Evolutionary conservation across 2,113 vertebrate genomes (phyloP), one percentile per base, ranked within the genome.

Genomic region (Corydoras maculifer): DNA sequence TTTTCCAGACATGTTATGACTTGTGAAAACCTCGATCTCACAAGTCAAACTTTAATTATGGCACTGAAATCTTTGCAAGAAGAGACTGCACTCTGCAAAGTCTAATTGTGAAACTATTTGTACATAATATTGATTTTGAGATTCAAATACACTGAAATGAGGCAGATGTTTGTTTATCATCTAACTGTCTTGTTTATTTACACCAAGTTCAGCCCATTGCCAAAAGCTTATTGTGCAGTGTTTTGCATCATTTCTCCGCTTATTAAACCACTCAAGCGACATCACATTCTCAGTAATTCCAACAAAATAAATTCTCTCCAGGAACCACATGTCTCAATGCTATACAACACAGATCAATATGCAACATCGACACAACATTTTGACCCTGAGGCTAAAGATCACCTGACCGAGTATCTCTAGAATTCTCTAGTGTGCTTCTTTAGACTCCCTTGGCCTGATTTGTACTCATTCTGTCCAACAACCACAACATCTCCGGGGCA

Each of bases 261-360:
- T 65, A 50, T 50, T 70, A 58, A 18, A 72, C 68, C 49, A 71
- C 48, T 69, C 58, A 65, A 10, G 49, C 30, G 55, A 30, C 65
- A 76, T 29, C 66, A n/a, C 43, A 13, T 4, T 58, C 57, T 69
- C 50, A 50, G 30, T 69, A 69, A 63, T 78, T 65, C 31, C 65
- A 66, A 43, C 35, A 53, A 77, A 76, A 70, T 25, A 13, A 75
- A 73, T 14, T 63, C 43, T 62, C 62, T 32, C 59, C 31, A 77
- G 31, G 64, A 71, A 71, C 64, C 55, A 55, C 48, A 64, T 62
- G 32, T 71, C 35, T 54, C 15, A 67, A 61, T 49, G 31, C 55
- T 65, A 61, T 49, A 66, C 69, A 72, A 61, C 9, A 74, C 55
- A 57, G 63, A 75, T 80, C 78, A 18, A 77, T 80, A 62, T 25